Conservation (phyloP, 2,888 invertebrate genomes). For the Zhuqinia jingwanae region DNA sequence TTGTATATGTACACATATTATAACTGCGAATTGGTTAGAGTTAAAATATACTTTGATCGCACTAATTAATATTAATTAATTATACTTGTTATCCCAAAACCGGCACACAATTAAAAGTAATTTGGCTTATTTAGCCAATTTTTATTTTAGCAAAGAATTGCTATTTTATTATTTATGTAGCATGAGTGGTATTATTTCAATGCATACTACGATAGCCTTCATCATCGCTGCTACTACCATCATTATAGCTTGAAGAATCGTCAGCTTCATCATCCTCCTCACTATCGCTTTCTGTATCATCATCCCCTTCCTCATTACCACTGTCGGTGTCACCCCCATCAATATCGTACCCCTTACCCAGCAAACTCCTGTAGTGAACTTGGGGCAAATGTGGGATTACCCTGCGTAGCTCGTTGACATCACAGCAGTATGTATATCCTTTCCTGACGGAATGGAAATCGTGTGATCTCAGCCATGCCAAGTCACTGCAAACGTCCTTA, state of each 20-base stretch:
- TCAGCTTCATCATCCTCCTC: background rate
- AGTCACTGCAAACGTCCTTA: slow-evolving; percentile 81
- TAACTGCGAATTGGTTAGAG: no score
- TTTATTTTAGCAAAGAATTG: background rate
- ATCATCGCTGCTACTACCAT: background rate
- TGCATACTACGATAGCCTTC: background rate
- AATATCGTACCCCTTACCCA: slow-evolving; percentile 13
- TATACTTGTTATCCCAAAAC: no score
- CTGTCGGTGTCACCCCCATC: slow-evolving; percentile 18
- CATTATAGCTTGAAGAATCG: background rate
- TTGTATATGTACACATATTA: no score
- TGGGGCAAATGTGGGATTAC: slow-evolving; percentile 83
- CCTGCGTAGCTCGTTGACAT: slow-evolving; percentile 83
- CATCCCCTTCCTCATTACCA: slow-evolving; percentile 23
- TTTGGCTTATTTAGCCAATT: background rate
- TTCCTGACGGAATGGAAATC: slow-evolving; percentile 82
- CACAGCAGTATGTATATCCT: slow-evolving; percentile 86
- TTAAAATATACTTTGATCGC: no score
- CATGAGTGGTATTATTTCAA: background rate
- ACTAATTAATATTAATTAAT: no score
- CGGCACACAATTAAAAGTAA: no score
- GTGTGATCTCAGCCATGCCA: slow-evolving; percentile 84
- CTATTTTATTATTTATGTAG: background rate
- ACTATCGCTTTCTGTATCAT: slow-evolving; percentile 7
- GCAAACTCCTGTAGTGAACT: slow-evolving; percentile 80